Conservation (phyloP, 2,797 vertebrate genomes). For the Liasis olivaceus region DNA sequence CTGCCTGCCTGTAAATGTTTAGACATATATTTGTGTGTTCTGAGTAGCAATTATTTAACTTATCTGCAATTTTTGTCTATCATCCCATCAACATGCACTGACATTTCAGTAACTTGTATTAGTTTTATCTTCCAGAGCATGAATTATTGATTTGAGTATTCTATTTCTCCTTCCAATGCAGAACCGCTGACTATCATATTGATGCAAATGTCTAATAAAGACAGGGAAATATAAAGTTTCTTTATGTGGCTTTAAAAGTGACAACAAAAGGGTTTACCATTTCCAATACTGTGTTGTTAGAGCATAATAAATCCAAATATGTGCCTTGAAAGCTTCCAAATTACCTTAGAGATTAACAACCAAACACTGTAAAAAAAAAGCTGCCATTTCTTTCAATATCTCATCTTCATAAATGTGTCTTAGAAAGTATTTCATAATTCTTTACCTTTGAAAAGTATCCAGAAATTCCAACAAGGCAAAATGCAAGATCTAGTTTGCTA, state of each 20-base stretch:
- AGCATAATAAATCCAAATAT: constrained; percentile 38
- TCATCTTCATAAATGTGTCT: background rate
- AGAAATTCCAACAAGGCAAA: background rate
- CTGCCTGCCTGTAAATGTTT: constrained; percentile 59
- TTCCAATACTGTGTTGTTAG: background rate
- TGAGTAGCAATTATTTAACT: constrained; percentile 60
- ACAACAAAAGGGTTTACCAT: constrained; percentile 34
- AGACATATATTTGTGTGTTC: constrained; percentile 49
- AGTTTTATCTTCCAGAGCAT: constrained; percentile 52
- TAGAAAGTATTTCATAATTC: background rate
- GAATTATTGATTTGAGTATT: constrained; percentile 58
- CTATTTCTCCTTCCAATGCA: constrained; percentile 28
- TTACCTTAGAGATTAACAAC: constrained; percentile 1
- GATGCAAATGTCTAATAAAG: constrained; percentile 53
- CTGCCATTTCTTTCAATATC: background rate
- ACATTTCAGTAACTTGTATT: constrained; percentile 55
- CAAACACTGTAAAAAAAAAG: constrained; percentile 34
- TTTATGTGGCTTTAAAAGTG: constrained; percentile 50
- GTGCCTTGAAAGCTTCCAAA: constrained; percentile 40
- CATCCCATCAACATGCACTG: constrained; percentile 34
- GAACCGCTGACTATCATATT: constrained; percentile 27
- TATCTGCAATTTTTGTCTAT: constrained; percentile 41
- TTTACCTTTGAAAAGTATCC: background rate
- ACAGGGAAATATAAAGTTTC: constrained; percentile 35
- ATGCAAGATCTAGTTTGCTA: background rate